A percentile compares a stretch with the other conserved stretches of the same genome.
phyloP scores from a whole-genome alignment of 2,888 invertebrate genomes.

The Cerastis rubricosa region DNA sequence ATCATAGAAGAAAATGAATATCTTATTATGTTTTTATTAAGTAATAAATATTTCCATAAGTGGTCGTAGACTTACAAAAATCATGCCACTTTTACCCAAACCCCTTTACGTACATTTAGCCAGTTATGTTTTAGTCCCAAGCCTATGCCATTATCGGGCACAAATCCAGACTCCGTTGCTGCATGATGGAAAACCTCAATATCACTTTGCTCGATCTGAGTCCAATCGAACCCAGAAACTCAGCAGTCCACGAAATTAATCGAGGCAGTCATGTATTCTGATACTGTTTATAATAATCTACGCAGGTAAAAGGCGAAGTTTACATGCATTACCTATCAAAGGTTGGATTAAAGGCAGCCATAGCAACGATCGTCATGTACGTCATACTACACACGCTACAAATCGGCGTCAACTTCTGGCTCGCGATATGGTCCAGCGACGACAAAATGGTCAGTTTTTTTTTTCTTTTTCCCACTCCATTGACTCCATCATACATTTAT shows the following conservation, averaged over 20 bases:
- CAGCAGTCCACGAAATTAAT: too few species aligned
- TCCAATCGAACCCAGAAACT: too few species aligned
- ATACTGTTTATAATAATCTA: not conserved
- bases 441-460: constrained; percentile 79
- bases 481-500: not conserved
- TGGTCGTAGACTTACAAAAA: too few species aligned
- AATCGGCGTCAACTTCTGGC: constrained; percentile 96
- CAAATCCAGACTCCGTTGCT: not conserved
- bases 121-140: too few species aligned
- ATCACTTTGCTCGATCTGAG: not conserved
- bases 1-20: too few species aligned
- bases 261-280: not conserved
- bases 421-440: constrained; percentile 95
- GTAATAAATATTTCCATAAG: too few species aligned
- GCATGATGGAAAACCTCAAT: not conserved
- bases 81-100: too few species aligned
- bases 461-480: not conserved
- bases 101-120: too few species aligned
- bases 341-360: constrained; percentile 94
- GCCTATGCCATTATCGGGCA: not conserved
- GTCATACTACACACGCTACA: constrained; percentile 95
- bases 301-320: constrained; percentile 95
- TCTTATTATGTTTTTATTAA: too few species aligned
- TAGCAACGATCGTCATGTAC: constrained; percentile 94
- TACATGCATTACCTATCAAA: constrained; percentile 97